Evolutionary conservation across 2,888 invertebrate genomes (phyloP).

Genomic region (Amphipoea oculea): DNA sequence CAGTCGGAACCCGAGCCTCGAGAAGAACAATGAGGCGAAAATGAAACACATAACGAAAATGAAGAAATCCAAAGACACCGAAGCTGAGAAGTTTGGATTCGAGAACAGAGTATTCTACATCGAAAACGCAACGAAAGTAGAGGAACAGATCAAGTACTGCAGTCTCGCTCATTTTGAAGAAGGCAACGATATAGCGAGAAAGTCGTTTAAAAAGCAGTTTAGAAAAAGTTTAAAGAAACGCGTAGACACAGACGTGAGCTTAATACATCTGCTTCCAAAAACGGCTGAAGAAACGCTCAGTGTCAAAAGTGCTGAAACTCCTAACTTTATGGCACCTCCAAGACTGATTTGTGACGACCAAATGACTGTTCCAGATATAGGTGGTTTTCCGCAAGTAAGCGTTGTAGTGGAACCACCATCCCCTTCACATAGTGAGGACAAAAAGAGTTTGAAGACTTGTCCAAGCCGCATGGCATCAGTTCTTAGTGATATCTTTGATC

Average conservation of each 20-base stretch:
- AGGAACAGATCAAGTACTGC: constrained; percentile 93
- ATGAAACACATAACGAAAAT: constrained; percentile 89
- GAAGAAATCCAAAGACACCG: constrained; percentile 86
- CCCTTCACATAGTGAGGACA: constrained; percentile 92
- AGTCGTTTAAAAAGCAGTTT: constrained; percentile 92
- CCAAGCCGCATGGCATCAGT: constrained; percentile 87
- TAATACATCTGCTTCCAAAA: constrained; percentile 82
- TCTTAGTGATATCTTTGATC: constrained; percentile 85
- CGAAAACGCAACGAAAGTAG: constrained; percentile 86
- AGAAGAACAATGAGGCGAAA: constrained; percentile 91
- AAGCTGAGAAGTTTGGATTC: constrained; percentile 92
- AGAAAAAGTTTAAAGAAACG: constrained; percentile 87
- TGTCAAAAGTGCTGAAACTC: constrained; percentile 69
- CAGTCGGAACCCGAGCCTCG: constrained; percentile 89
- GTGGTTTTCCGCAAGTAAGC: constrained; percentile 92
- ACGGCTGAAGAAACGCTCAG: constrained; percentile 76
- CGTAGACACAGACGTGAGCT: constrained; percentile 75
- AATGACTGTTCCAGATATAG: constrained; percentile 27
- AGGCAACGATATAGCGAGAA: constrained; percentile 95
- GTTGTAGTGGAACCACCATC: constrained; percentile 94
- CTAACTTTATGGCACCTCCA: constrained; percentile 60
- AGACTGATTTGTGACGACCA: constrained; percentile 59
- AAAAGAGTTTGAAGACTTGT: constrained; percentile 83
- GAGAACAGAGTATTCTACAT: constrained; percentile 93
- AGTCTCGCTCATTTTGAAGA: constrained; percentile 95